Percentiles rank a stretch among this genome's conserved stretches.
These are phyloP conservation scores for Ethmia dodecea DNA, from an alignment of 2,888 invertebrate genomes.

Conservation along the genomic window DNA sequence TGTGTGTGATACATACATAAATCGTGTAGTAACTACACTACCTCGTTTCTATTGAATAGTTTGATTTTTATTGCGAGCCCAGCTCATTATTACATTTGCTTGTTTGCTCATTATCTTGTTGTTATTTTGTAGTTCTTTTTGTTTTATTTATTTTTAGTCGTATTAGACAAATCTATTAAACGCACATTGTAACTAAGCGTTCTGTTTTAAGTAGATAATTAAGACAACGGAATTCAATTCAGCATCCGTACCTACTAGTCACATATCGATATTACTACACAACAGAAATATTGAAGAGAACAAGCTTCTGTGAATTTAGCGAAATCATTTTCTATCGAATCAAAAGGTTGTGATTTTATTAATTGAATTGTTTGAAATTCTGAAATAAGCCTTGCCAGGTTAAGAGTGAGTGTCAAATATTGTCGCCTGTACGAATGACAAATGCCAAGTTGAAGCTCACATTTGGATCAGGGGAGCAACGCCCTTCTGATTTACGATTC, in stretches of 20 bases:
- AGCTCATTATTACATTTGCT: constrained; percentile 60
- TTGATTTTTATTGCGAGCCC: constrained; percentile 50
- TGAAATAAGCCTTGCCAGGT: too few relatives aligned
- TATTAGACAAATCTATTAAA: constrained; percentile 47
- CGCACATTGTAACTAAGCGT: constrained; percentile 30
- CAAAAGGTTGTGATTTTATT: too few relatives aligned
- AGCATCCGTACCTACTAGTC: constrained; percentile 55
- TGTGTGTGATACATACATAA: constrained; percentile 58
- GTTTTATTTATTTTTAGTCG: constrained; percentile 43
- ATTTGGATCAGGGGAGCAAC: too few relatives aligned
- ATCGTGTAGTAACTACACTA: constrained; percentile 73
- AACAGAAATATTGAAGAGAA: constrained; percentile 31
- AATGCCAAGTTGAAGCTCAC: too few relatives aligned
- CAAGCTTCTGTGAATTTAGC: constrained; percentile 32
- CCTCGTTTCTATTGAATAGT: constrained; percentile 57
- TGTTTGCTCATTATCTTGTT: constrained; percentile 60
- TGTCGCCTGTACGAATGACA: too few relatives aligned
- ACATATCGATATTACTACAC: constrained; percentile 49
- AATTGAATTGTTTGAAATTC: too few relatives aligned
- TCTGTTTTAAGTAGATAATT: constrained; percentile 38
- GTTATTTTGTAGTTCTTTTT: constrained; percentile 41
- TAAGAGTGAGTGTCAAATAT: too few relatives aligned
- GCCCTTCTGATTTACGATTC: too few relatives aligned
- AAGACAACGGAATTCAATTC: constrained; percentile 40
- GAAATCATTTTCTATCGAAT: constrained; percentile 29